phyloP scores from a whole-genome alignment of 2,113 vertebrate genomes.

The Rhabdornis inornatus region DNA sequence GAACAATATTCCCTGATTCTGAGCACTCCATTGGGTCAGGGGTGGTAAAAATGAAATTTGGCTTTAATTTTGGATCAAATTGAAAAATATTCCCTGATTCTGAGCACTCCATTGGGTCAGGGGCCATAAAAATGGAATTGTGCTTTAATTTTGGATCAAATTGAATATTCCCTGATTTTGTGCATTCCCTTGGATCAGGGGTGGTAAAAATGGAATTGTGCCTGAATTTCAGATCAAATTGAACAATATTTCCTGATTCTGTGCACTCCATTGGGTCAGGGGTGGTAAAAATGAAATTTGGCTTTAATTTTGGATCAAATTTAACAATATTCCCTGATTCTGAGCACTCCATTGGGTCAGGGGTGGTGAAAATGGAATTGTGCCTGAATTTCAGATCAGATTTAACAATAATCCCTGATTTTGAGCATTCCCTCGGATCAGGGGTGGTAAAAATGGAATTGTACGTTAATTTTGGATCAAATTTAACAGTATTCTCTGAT shows the following conservation, averaged over 20 bases:
- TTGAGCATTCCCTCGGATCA: accelerated
- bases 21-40: accelerated
- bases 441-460: not conserved
- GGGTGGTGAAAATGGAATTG: not conserved
- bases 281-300: not conserved
- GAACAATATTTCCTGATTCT: not conserved
- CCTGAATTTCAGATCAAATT: accelerated
- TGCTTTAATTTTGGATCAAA: not conserved
- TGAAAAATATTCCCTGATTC: not conserved
- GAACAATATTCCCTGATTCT: accelerated
- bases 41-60: not conserved
- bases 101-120: not conserved
- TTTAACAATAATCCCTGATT: accelerated
- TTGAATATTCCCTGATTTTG: not conserved
- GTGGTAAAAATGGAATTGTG: not conserved
- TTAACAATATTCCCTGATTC: accelerated
- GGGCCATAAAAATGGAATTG: not conserved
- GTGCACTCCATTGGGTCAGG: too few relatives aligned
- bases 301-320: accelerated
- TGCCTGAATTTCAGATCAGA: accelerated
- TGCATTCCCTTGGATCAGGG: accelerated
- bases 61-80: too few relatives aligned
- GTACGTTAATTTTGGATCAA: accelerated
- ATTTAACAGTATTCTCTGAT: accelerated
- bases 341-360: accelerated